A percentile compares a stretch with the other conserved stretches of the same genome.
phyloP scores from a whole-genome alignment of 2,113 vertebrate species.

The Amphiprion percula region DNA sequence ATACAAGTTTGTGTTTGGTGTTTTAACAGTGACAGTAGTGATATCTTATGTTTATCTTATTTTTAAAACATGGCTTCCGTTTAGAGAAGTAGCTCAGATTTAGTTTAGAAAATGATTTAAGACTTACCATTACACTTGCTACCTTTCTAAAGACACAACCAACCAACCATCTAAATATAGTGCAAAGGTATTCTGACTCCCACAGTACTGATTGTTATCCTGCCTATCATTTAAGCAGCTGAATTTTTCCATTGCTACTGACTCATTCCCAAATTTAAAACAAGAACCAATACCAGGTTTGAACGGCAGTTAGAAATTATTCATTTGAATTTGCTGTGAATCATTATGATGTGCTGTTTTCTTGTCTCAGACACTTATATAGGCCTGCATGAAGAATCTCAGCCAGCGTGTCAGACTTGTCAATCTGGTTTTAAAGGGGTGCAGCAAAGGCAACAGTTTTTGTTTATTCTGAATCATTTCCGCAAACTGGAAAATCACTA shows the following conservation, averaged over 20 bases:
- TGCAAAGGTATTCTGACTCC: neutral
- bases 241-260: conserved; percentile 10
- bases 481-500: neutral
- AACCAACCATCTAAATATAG: neutral
- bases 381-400: conserved; percentile 43
- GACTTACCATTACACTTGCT: neutral
- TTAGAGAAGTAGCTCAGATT: too few relatives aligned
- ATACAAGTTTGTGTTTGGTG: conserved; percentile 1
- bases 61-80: too few relatives aligned
- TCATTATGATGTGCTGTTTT: neutral
- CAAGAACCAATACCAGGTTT: neutral
- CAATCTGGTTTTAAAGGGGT: conserved; percentile 59
- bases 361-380: neutral
- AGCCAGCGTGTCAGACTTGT: conserved; percentile 47
- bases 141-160: too few relatives aligned
- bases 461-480: conserved; percentile 39
- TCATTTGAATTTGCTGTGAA: neutral
- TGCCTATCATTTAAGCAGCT: too few relatives aligned
- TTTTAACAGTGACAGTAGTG: neutral
- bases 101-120: neutral
- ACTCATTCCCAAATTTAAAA: neutral
- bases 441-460: conserved; percentile 17
- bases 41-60: too few relatives aligned
- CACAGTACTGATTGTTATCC: neutral
- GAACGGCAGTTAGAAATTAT: neutral